Evolutionary conservation across 2,888 invertebrate genomes (phyloP), one percentile per base, ranked within the genome.

Genomic region (Ichneumon xanthorius): DNA sequence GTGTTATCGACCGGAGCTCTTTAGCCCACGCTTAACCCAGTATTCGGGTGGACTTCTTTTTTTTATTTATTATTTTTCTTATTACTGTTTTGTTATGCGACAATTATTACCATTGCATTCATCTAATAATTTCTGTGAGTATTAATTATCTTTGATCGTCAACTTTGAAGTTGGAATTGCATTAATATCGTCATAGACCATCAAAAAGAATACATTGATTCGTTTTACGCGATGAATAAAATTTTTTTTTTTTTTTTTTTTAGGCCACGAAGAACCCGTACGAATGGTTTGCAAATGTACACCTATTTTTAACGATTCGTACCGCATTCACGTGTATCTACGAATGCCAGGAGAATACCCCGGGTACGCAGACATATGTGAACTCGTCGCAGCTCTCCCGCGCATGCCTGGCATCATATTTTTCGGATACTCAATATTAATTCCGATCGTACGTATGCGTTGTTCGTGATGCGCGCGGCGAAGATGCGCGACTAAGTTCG

Each of bases 401-500:
- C 55, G n/a, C 50, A 71, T 53, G 70, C 77, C 78, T 37, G 79
- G 80, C 82, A 79, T 88, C 81, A 86, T 90, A 91, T 89, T 89
- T 90, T 90, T 91, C 91, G 89, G 87, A 89, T 87, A 88, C 88
- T 86, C 90, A 90, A 91, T 91, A 91, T 91, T 91, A 91, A 91
- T 91, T 91, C 86, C 76, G 89, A 88, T 89, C 88, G 89, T 91
- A 91, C 88, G 89, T 89, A 90, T 91, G 90, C 90, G 78, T 85
- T 87, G 82, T 76, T 77, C 68, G 86, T 86, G 26, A 87, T 53
- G 53, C 58, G 63, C 30, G 50, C 68, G 37, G 50, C 61, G 65
- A 82, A 67, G 58, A 73, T 68, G 71, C 82, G 85, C 76, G 72
- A 82, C 72, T 82, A 67, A 61, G 30, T 79, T 72, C 76, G 71